Evolutionary conservation across 2,113 vertebrate genomes (phyloP), one percentile per base, ranked within the genome.

Genomic region (Okapia johnstoni): DNA sequence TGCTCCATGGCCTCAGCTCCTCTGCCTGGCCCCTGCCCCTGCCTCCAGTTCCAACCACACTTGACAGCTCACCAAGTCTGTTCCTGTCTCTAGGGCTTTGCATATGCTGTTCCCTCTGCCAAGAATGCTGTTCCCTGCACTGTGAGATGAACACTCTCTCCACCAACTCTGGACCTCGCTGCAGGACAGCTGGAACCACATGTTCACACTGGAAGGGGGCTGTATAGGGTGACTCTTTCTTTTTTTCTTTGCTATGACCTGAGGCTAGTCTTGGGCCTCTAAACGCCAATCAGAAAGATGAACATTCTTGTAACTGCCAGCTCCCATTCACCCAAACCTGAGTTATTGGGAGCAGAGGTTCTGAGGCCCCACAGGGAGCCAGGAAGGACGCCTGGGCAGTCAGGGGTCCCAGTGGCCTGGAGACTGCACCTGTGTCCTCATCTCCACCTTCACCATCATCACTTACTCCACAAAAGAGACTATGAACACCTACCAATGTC

Each of bases 161-260:
- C 0, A 2, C 43, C 15, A 25, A 4, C 58, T 40, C 57, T 3
- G n/a, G 28, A 13, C 55, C 0, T 36, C 0, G 46, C 36, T 4
- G n/a, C 3, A 36, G 11, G 13, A 6, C 2, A 4, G 26, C 33
- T 4, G 14, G 17, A 16, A 57, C 63, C 61, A 13, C 10, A n/a
- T 1, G 3, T 33, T n/a, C 16, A 1, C 14, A 14, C 58, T 7
- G 0, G 14, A 2, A n/a, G 7, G 33, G 79, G 15, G 6, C 6
- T 15, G 7, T 9, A 4, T 2, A 1, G 28, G 1, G 46, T 8
- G 36, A 17, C 40, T 36, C 40, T 40, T 30, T 2, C 2, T 46
- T 36, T 8, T 73, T 73, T 73, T 43, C 66, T 73, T 40, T 3
- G 5, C 66, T 12, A 7, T 19, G 52, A 55, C 17, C 43, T n/a